Evolutionary conservation across 2,113 vertebrate species (phyloP).

Genomic region (Myiozetetes cayanensis): DNA sequence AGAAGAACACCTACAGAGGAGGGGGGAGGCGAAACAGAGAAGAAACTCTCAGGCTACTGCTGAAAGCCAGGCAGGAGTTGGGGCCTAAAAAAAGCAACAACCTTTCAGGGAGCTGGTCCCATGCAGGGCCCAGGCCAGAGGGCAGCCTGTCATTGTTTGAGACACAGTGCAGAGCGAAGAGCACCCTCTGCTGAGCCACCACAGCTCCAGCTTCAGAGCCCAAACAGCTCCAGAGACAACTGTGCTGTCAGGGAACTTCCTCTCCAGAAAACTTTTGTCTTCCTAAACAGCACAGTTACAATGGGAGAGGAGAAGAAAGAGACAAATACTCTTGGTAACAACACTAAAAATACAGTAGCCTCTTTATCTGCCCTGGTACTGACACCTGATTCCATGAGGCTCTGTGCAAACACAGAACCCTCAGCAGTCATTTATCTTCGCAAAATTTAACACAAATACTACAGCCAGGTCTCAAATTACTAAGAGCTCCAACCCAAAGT

Average conservation of each 20-base stretch:
- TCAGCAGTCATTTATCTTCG: neutral
- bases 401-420: neutral
- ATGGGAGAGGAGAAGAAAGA: neutral
- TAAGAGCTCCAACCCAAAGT: neutral
- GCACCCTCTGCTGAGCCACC: constrained; percentile 59
- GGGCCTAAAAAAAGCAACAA: neutral
- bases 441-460: constrained; percentile 2
- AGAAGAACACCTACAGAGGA: constrained; percentile 63
- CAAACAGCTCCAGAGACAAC: neutral
- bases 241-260: neutral
- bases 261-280: neutral
- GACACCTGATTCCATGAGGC: neutral
- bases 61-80: neutral
- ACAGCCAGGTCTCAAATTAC: constrained; percentile 9
- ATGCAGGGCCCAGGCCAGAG: neutral
- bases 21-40: neutral
- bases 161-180: neutral
- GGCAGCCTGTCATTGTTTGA: neutral
- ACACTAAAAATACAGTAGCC: neutral
- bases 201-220: neutral
- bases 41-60: neutral
- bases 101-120: neutral
- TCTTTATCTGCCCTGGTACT: neutral
- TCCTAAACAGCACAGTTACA: neutral
- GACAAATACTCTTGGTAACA: neutral